Conservation (phyloP, 2,888 invertebrate genomes). For the Hypomecis punctinalis region DNA sequence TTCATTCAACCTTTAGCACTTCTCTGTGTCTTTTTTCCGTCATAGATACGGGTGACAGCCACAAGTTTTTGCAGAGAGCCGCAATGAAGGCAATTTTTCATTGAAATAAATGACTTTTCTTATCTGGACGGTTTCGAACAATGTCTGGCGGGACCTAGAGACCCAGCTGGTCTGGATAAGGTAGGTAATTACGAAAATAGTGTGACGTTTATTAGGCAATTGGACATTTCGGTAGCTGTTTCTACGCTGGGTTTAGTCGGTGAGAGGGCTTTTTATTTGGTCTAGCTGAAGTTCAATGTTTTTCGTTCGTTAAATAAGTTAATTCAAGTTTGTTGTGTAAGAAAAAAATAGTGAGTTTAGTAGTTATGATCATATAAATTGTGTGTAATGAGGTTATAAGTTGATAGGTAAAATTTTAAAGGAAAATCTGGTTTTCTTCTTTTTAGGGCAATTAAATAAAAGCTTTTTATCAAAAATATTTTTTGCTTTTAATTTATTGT, state of each 20-base stretch:
- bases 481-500: too few relatives aligned
- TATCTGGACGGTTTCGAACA: constrained; percentile 57
- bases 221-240: constrained; percentile 3
- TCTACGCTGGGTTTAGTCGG: constrained; percentile 13
- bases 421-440: too few relatives aligned
- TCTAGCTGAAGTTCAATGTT: not conserved
- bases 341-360: too few relatives aligned
- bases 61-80: constrained; percentile 48
- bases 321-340: too few relatives aligned
- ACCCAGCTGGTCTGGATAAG: constrained; percentile 38
- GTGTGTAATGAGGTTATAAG: too few relatives aligned
- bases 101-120: constrained; percentile 64
- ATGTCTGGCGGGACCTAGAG: constrained; percentile 41
- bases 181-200: constrained; percentile 29
- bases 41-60: constrained; percentile 46
- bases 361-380: too few relatives aligned
- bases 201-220: constrained; percentile 14
- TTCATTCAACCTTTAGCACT: too few relatives aligned
- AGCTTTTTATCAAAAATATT: too few relatives aligned
- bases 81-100: constrained; percentile 61
- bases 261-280: not conserved
- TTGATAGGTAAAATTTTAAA: too few relatives aligned
- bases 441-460: too few relatives aligned
- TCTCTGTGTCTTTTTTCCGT: constrained; percentile 3
- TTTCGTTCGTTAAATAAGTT: too few relatives aligned